Evolutionary conservation across 2,888 invertebrate species (phyloP).

Genomic region (Arctia plantaginis): DNA sequence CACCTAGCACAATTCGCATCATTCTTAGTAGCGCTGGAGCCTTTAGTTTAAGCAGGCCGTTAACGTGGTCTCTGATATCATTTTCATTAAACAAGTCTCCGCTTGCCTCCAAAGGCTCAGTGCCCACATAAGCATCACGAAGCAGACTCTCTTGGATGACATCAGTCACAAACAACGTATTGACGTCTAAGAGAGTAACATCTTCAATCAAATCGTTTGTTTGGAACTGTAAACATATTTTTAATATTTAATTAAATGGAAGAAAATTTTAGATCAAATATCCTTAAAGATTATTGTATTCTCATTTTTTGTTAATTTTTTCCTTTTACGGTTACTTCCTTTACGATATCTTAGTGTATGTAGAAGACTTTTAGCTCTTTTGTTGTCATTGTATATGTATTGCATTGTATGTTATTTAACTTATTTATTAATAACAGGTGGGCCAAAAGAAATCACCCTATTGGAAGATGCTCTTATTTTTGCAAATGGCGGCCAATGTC

Average conservation of each 20-base stretch:
- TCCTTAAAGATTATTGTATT: neutral
- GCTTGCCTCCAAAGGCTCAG: conserved; percentile 56
- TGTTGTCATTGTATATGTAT: neutral
- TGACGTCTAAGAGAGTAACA: conserved; percentile 64
- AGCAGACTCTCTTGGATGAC: conserved; percentile 76
- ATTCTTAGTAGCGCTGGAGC: conserved; percentile 73
- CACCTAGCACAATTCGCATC: conserved; percentile 64
- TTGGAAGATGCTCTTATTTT: too few species aligned
- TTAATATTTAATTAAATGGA: neutral
- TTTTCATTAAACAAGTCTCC: conserved; percentile 62
- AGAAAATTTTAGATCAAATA: neutral
- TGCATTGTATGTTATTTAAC: too few species aligned
- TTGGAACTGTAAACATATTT: conserved; percentile 63
- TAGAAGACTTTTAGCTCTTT: neutral
- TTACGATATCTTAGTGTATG: neutral
- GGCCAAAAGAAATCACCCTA: too few species aligned
- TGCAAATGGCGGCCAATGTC: too few species aligned
- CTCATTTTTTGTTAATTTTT: neutral
- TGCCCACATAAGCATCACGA: conserved; percentile 61
- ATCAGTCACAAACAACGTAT: conserved; percentile 74
- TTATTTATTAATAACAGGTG: too few species aligned
- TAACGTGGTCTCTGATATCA: conserved; percentile 61
- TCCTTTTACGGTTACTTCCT: too few species aligned
- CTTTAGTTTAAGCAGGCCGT: conserved; percentile 69
- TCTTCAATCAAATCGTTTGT: conserved; percentile 47